Evolutionary conservation across 2,888 invertebrate genomes (phyloP).

Genomic region (Encarsia formosa): DNA sequence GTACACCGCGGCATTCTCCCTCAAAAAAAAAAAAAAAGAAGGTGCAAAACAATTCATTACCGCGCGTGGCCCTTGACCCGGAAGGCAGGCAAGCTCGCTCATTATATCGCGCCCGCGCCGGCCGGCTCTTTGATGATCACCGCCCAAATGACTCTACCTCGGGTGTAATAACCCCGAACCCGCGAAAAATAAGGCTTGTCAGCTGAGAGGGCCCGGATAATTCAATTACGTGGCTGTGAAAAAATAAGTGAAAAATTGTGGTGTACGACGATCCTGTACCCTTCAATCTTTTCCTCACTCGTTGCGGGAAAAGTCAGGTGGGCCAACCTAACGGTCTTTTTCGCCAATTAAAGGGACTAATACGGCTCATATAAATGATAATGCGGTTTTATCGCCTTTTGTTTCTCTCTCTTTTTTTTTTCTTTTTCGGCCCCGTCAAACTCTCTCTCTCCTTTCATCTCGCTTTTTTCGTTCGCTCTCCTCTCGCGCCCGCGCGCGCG

Average conservation of each 20-base stretch:
- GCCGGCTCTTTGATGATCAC: conserved; percentile 46
- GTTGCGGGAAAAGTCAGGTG: too few species aligned
- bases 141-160: conserved; percentile 21
- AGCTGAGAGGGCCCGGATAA: conserved; percentile 25
- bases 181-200: conserved; percentile 14
- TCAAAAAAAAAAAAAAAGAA: too few species aligned
- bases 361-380: conserved; percentile 31
- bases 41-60: conserved; percentile 50
- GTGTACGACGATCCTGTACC: too few species aligned
- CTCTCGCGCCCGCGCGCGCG: conserved; percentile 26
- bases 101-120: conserved; percentile 46
- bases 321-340: too few species aligned
- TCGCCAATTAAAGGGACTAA: too few species aligned
- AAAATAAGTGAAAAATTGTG: too few species aligned
- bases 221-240: too few species aligned
- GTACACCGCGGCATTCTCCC: conserved; percentile 25
- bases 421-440: background rate
- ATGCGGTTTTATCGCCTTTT: conserved; percentile 22
- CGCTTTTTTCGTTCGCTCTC: conserved; percentile 16
- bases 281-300: too few species aligned
- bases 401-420: conserved; percentile 11
- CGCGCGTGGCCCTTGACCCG: conserved; percentile 26
- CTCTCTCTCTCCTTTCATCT: conserved; percentile 7
- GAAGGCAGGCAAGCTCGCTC: conserved; percentile 40
- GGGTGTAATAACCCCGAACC: conserved; percentile 1